Percentiles rank a stretch among this genome's conserved stretches.
These are phyloP conservation scores for Patella vulgata DNA, from an alignment of 1,140 invertebrate species.

Conservation along the genomic window DNA sequence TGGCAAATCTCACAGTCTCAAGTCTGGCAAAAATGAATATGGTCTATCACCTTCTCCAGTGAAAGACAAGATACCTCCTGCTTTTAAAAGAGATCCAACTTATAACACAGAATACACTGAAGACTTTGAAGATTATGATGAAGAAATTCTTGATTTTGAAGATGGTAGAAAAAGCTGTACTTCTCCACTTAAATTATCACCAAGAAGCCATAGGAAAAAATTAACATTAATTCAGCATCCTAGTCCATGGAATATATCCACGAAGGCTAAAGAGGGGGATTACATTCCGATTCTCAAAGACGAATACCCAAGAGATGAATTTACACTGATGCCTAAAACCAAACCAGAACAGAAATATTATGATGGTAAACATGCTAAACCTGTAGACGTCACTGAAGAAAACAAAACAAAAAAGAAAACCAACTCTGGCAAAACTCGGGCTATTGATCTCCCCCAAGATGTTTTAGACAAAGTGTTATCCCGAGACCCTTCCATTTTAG, in stretches of 20 bases:
- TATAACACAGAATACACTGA: too few species aligned
- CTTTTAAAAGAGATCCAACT: not conserved
- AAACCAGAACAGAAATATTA: constrained; percentile 50
- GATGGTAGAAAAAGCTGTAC: too few species aligned
- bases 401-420: constrained; percentile 38
- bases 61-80: constrained; percentile 10
- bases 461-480: constrained; percentile 39
- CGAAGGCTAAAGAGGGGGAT: constrained; percentile 43
- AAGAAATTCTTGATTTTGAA: too few species aligned
- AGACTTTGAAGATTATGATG: too few species aligned
- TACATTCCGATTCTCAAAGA: constrained; percentile 58
- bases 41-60: constrained; percentile 15
- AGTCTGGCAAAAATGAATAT: constrained; percentile 3
- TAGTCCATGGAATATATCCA: too few species aligned
- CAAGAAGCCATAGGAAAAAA: too few species aligned
- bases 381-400: constrained; percentile 34
- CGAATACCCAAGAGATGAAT: constrained; percentile 61
- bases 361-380: constrained; percentile 44
- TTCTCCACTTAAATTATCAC: too few species aligned
- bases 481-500: constrained; percentile 34
- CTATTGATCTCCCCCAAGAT: constrained; percentile 47
- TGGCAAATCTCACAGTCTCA: constrained; percentile 6
- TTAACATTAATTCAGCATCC: too few species aligned
- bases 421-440: constrained; percentile 38
- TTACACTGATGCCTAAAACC: constrained; percentile 54